Conservation (phyloP, 2,797 vertebrate genomes). For the Picus viridis region DNA sequence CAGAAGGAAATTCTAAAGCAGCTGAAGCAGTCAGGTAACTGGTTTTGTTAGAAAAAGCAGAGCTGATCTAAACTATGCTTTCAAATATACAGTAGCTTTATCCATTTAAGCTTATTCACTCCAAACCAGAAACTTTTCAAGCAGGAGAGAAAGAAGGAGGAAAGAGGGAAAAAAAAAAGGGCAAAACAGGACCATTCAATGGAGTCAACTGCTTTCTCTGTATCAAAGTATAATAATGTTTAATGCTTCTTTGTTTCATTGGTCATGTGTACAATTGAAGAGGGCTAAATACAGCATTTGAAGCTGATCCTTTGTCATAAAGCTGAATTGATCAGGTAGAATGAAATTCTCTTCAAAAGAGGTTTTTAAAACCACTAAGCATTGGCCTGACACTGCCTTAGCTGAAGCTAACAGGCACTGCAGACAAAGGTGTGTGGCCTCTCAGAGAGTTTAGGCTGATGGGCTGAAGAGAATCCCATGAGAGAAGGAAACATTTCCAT, state of each 20-base stretch:
- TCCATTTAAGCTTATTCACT: not conserved
- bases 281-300: not conserved
- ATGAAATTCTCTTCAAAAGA: not conserved
- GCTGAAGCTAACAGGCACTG: not conserved
- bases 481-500: not conserved
- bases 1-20: not conserved
- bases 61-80: not conserved
- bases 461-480: not conserved
- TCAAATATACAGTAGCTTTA: not conserved
- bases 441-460: not conserved
- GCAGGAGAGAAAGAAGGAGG: not conserved
- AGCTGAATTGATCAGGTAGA: not conserved
- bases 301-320: not conserved
- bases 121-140: not conserved
- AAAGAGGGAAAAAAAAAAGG: no score
- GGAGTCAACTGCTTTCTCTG: not conserved
- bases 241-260: not conserved
- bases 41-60: not conserved
- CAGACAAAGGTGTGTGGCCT: not conserved
- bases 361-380: conserved; percentile 1
- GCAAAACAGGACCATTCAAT: not conserved
- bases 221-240: not conserved
- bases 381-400: not conserved
- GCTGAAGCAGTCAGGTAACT: not conserved
- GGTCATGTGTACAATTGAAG: not conserved